Evolutionary conservation across 2,113 vertebrate genomes (phyloP), one percentile per base, ranked within the genome.

Genomic region (Stegastes partitus): DNA sequence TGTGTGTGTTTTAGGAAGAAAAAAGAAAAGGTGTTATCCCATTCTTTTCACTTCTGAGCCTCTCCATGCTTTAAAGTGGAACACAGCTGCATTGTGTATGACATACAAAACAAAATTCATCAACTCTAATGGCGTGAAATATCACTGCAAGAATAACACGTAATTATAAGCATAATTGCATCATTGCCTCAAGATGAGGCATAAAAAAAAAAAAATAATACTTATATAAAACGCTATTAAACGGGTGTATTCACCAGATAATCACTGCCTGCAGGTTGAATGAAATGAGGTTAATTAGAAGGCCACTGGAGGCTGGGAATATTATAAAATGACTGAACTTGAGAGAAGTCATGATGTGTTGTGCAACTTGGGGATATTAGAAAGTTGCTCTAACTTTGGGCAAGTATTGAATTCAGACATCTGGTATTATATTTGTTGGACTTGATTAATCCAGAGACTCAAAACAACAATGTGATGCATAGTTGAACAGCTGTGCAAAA

Each of bases 281-380:
- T 85, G 47, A 76, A 88, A 81, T 81, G 11, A 78, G 74, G 81
- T 90, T 92, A 92, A 91, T 93, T 93, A 92, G 61, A 58, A 83
- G 62, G 59, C 51, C 79, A 80, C 47, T 74, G 54, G 45, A 82
- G 66, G 84, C 65, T 72, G 64, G 18, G 62, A 84, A 77, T 70
- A 67, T 49, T 72, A 70, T 78, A 57, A 74, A 74, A 77, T 21
- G 56, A 63, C 9, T 67, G 28, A 76, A 82, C 37, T 69, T 72
- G 5, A 25, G 18, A 58, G 64, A 61, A 86, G 68, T 66, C 37
- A 23, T 63, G 25, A 45, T 5, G 31, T 49, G 53, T 76, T 61
- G 23, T 58, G 45, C 15, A 55, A 77, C 34, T 45, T 61, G 26
- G 8, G 3, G 12, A 44, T 25, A 76, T 56, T 39, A 45, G 21